Evolutionary conservation across 2,113 vertebrate genomes (phyloP).

Genomic region (Motacilla tschutschensis): DNA sequence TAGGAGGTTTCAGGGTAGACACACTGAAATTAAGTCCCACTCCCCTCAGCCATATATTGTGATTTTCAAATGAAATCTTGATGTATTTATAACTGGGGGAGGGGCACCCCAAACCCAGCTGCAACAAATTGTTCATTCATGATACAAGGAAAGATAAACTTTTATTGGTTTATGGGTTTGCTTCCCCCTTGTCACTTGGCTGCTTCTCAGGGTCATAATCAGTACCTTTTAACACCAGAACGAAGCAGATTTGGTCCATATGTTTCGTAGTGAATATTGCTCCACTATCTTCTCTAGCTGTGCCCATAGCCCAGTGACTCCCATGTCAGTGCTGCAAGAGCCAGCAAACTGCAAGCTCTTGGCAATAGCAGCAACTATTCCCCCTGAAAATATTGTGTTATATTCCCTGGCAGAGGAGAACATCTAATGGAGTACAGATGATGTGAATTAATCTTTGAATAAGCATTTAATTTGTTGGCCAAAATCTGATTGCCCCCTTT

Average conservation of each 20-base stretch:
- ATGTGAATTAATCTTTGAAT: slow-evolving; percentile 63
- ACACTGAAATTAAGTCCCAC: background rate
- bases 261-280: slow-evolving; percentile 19
- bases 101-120: background rate
- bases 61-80: background rate
- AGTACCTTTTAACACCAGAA: slow-evolving; percentile 41
- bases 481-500: slow-evolving; percentile 33
- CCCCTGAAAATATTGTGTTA: slow-evolving; percentile 63
- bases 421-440: slow-evolving; percentile 66
- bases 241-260: slow-evolving; percentile 38
- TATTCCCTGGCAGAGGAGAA: slow-evolving; percentile 57
- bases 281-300: slow-evolving; percentile 14
- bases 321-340: slow-evolving; percentile 33
- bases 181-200: slow-evolving; percentile 32
- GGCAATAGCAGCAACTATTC: slow-evolving; percentile 21
- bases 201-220: slow-evolving; percentile 14
- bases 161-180: slow-evolving; percentile 7
- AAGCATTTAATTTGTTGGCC: slow-evolving; percentile 63
- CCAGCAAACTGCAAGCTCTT: slow-evolving; percentile 55
- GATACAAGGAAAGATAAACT: background rate
- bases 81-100: background rate
- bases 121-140: background rate
- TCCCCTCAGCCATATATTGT: background rate
- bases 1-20: background rate
- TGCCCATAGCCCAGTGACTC: slow-evolving; percentile 48